These are phyloP conservation scores for Lepidothrix coronata DNA, from an alignment of 2,113 vertebrate genomes.

Conservation along the genomic window DNA sequence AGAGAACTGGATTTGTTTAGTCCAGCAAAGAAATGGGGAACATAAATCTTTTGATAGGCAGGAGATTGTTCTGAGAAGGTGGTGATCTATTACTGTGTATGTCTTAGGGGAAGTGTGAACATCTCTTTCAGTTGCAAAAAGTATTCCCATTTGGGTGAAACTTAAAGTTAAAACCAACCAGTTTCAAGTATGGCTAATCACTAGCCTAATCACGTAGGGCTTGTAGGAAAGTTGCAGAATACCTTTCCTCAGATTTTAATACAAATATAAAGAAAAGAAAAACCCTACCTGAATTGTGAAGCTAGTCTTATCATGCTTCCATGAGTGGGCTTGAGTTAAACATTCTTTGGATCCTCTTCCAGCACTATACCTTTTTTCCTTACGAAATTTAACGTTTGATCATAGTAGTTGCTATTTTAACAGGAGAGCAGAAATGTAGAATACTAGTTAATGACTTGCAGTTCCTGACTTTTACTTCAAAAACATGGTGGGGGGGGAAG, in stretches of 20 bases:
- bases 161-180: background rate
- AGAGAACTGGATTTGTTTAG: conserved; percentile 26
- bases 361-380: background rate
- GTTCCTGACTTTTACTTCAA: background rate
- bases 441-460: background rate
- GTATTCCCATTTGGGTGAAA: background rate
- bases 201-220: background rate
- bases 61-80: background rate
- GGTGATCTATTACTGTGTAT: background rate
- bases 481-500: background rate
- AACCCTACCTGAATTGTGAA: background rate
- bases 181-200: background rate
- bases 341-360: conserved; percentile 6
- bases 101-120: background rate
- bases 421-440: background rate
- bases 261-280: background rate
- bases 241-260: background rate
- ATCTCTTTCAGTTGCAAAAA: background rate
- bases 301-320: background rate
- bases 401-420: conserved; percentile 35
- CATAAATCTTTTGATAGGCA: background rate
- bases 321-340: conserved; percentile 35
- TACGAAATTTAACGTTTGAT: background rate
- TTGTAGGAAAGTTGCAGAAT: background rate
- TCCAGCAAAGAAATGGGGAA: background rate